phyloP scores from a whole-genome alignment of 2,888 invertebrate species.

The Rhamnusium bicolor region DNA sequence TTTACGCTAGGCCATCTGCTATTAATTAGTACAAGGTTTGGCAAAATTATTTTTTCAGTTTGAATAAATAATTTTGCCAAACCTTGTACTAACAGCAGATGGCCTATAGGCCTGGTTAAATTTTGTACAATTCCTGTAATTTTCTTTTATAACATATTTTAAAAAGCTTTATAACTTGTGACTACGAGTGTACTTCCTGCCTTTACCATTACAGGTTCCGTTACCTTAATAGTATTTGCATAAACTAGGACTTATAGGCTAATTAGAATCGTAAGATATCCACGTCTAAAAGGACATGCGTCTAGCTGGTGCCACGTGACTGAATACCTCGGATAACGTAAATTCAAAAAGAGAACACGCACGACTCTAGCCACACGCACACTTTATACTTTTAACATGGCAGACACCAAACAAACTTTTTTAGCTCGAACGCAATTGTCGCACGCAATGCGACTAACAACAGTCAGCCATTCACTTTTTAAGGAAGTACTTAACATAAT shows the following conservation, averaged over 20 bases:
- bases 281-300: constrained; percentile 28
- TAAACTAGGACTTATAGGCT: constrained; percentile 19
- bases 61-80: too few species aligned
- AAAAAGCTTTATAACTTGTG: background rate
- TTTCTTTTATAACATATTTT: background rate
- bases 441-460: constrained; percentile 43
- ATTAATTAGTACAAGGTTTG: too few species aligned
- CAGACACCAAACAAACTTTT: constrained; percentile 35
- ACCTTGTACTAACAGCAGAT: too few species aligned
- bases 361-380: constrained; percentile 23
- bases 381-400: constrained; percentile 27
- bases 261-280: constrained; percentile 27
- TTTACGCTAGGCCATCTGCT: too few species aligned
- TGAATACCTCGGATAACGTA: constrained; percentile 30
- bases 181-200: background rate
- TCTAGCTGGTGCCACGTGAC: constrained; percentile 33
- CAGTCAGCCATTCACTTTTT: constrained; percentile 44
- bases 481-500: constrained; percentile 46
- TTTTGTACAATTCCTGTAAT: too few species aligned
- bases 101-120: too few species aligned
- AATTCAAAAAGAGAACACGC: constrained; percentile 27
- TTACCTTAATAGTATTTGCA: background rate
- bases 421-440: constrained; percentile 42
- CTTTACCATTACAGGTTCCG: background rate
- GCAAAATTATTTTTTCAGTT: too few species aligned